phyloP scores from a whole-genome alignment of 2,888 invertebrate genomes.

The Trichogramma evanescens region DNA sequence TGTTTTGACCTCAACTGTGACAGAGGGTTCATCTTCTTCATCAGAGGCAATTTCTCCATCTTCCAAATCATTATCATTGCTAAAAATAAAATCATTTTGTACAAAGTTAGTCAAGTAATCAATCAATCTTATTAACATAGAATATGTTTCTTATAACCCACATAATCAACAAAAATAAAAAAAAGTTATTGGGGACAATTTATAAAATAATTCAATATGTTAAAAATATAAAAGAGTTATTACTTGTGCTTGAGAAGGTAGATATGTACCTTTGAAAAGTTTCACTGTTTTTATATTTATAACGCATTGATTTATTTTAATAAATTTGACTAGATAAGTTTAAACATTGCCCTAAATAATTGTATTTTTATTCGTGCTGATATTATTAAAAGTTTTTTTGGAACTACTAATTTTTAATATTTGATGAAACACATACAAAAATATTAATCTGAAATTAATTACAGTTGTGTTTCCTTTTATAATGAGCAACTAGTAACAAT shows the following conservation, averaged over 20 bases:
- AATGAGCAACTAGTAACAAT: too few species aligned
- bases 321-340: too few species aligned
- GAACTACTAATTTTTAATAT: background rate
- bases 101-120: too few species aligned
- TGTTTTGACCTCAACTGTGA: constrained; percentile 28
- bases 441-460: too few species aligned
- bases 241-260: background rate
- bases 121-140: too few species aligned
- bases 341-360: background rate
- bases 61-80: constrained; percentile 63
- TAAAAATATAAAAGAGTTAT: background rate
- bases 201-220: background rate
- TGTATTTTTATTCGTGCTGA: background rate
- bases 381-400: background rate
- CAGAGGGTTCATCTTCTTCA: constrained; percentile 51
- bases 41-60: constrained; percentile 80
- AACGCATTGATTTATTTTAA: too few species aligned
- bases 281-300: too few species aligned
- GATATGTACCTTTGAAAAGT: background rate
- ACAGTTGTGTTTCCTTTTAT: too few species aligned
- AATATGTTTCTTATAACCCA: too few species aligned
- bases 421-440: background rate
- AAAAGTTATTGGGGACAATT: too few species aligned
- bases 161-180: too few species aligned
- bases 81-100: background rate